phyloP scores from a whole-genome alignment of 1,140 invertebrate genomes.

The Plutomurus gul region DNA sequence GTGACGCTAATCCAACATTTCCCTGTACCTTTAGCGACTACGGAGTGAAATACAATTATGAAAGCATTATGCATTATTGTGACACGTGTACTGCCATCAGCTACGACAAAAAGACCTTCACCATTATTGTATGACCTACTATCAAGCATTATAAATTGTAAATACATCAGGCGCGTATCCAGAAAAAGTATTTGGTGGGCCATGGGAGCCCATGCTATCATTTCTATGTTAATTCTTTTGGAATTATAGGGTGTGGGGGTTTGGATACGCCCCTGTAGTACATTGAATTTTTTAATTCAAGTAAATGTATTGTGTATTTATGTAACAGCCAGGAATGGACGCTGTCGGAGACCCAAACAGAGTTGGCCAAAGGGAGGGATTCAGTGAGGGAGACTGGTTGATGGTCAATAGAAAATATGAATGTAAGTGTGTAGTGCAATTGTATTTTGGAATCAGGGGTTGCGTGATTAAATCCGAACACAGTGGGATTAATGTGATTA shows the following conservation, averaged over 20 bases:
- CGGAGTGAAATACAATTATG: background rate
- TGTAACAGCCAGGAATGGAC: background rate
- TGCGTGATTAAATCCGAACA: too few species aligned
- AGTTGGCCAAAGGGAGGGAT: background rate
- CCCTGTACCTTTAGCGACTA: background rate
- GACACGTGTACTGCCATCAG: background rate
- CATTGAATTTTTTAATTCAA: too few species aligned
- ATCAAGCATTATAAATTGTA: background rate
- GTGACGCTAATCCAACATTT: background rate
- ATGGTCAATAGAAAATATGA: background rate
- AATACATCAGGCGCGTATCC: too few species aligned
- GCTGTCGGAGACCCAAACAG: background rate
- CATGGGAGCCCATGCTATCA: too few species aligned
- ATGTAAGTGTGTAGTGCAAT: too few species aligned
- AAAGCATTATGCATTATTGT: constrained; percentile 24
- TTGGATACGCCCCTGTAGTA: too few species aligned
- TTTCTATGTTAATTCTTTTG: too few species aligned
- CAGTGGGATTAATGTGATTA: too few species aligned
- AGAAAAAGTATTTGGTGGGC: too few species aligned
- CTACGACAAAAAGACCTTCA: background rate
- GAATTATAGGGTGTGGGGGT: too few species aligned
- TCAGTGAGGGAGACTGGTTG: background rate
- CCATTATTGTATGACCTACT: background rate
- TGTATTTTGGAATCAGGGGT: too few species aligned
- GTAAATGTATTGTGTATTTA: background rate